A percentile compares a stretch with the other conserved stretches of the same genome.
phyloP scores from a whole-genome alignment of 2,797 vertebrate genomes.

The Myotis findleyi region DNA sequence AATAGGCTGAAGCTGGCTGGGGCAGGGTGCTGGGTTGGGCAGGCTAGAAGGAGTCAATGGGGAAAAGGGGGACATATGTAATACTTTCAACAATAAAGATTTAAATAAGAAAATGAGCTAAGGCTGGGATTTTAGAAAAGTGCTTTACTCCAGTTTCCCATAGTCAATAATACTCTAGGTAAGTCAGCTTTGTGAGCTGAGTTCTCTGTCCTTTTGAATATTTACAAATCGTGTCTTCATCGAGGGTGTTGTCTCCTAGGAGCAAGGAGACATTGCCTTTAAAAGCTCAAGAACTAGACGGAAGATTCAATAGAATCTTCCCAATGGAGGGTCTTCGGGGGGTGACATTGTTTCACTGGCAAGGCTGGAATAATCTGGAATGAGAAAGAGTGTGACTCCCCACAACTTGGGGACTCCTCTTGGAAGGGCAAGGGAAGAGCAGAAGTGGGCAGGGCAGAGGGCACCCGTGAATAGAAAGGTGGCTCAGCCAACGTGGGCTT shows the following conservation, averaged over 20 bases:
- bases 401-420: not conserved
- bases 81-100: no score
- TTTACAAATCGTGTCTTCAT: not conserved
- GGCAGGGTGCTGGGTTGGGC: no score
- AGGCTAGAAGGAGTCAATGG: no score
- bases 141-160: not conserved
- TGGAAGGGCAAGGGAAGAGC: not conserved
- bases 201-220: conserved; percentile 2
- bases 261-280: not conserved
- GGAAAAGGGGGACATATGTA: no score
- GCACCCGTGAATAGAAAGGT: not conserved
- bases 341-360: not conserved
- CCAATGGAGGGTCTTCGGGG: not conserved
- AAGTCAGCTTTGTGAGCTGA: not conserved
- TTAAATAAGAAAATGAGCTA: not conserved
- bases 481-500: not conserved
- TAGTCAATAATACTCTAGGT: not conserved
- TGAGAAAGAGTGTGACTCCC: not conserved
- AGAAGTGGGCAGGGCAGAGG: not conserved
- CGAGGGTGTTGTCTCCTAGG: not conserved
- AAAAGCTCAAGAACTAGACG: not conserved
- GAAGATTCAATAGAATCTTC: not conserved
- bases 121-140: not conserved
- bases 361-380: not conserved
- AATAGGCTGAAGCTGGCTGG: not conserved